phyloP scores from a whole-genome alignment of 2,888 invertebrate species.

The Erpobdella octoculata region DNA sequence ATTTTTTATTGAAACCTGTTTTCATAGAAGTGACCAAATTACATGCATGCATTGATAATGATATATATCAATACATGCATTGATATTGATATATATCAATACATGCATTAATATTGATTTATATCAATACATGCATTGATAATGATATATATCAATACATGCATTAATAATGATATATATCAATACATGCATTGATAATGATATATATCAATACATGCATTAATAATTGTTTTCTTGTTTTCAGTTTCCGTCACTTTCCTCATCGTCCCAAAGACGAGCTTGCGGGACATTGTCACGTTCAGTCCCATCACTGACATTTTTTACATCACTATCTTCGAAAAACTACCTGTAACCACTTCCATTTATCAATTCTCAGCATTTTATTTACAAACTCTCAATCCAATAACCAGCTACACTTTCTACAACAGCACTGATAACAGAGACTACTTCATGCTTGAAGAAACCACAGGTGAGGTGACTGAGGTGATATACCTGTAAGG shows the following conservation, averaged over 20 bases:
- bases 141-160: too few species aligned
- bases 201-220: too few species aligned
- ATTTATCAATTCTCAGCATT: constrained; percentile 12
- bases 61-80: too few species aligned
- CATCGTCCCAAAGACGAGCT: not conserved
- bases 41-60: too few species aligned
- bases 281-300: not conserved
- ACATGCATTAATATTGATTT: too few species aligned
- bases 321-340: constrained; percentile 5
- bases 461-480: constrained; percentile 13
- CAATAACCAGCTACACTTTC: not conserved
- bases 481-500: too few species aligned
- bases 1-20: too few species aligned
- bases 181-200: too few species aligned
- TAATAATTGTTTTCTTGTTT: not conserved
- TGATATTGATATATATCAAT: too few species aligned
- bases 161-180: too few species aligned
- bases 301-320: not conserved
- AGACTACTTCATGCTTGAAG: not conserved
- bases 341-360: not conserved
- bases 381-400: not conserved
- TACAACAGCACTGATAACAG: not conserved
- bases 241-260: constrained; percentile 15
- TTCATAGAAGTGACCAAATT: too few species aligned
- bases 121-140: too few species aligned